phyloP scores from a whole-genome alignment of 35 echinoderm and acorn worm species.

The Apostichopus californicus region DNA sequence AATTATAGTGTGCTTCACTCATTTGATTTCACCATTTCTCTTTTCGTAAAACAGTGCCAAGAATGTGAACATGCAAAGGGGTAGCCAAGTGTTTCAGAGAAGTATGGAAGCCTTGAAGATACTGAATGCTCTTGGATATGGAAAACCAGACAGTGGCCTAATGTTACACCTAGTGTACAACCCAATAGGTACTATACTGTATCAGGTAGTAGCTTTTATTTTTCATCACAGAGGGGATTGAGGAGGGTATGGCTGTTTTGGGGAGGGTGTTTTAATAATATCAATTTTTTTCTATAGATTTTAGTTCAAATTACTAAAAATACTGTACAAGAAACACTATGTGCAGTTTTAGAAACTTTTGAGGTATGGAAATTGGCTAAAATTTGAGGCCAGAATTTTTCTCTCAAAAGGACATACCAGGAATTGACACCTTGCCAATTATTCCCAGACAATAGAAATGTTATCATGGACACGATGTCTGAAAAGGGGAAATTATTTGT shows the following conservation, averaged over 20 bases:
- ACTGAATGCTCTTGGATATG: conserved; percentile 84
- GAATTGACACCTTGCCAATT: no score
- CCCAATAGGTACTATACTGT: conserved; percentile 67
- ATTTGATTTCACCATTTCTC: neutral
- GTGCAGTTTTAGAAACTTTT: no score
- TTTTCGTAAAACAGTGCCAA: conserved; percentile 71
- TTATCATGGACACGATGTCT: neutral
- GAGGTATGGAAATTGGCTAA: no score
- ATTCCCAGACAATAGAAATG: no score
- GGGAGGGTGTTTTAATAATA: no score
- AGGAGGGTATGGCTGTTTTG: neutral
- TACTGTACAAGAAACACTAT: no score
- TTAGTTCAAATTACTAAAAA: no score
- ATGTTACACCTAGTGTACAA: conserved; percentile 84
- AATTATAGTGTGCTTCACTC: no score
- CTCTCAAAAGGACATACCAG: no score
- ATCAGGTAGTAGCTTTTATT: neutral
- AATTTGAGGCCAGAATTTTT: no score
- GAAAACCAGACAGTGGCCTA: conserved; percentile 59
- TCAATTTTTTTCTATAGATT: no score
- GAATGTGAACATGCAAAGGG: conserved; percentile 92
- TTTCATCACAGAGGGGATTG: neutral
- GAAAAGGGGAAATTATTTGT: no score
- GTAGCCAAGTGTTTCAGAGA: conserved; percentile 77
- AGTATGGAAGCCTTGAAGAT: conserved; percentile 76